A percentile compares a stretch with the other conserved stretches of the same genome.
These are phyloP conservation scores for Drosophila nigricruria DNA, from an alignment of 2,888 invertebrate genomes.

Conservation along the genomic window DNA sequence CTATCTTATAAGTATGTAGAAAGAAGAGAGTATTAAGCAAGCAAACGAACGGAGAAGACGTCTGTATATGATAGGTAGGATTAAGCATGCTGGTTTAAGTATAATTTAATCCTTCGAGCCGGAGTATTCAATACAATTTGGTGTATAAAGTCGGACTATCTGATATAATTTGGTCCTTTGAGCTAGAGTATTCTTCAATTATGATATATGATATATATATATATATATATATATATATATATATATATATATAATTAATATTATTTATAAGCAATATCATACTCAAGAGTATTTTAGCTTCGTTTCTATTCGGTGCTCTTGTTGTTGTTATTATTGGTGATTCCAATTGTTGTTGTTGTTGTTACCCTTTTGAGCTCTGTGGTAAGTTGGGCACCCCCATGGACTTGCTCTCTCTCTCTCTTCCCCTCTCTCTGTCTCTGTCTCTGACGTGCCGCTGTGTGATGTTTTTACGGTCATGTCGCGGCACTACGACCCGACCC, in stretches of 20 bases:
- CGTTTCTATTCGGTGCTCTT: neutral
- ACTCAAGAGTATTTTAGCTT: neutral
- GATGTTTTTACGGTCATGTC: slow-evolving; percentile 76
- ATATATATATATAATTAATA: neutral
- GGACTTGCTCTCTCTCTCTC: slow-evolving; percentile 37
- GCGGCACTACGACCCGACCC: slow-evolving; percentile 23
- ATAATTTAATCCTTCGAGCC: too few relatives aligned
- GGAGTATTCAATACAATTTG: too few relatives aligned
- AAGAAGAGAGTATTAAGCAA: too few relatives aligned
- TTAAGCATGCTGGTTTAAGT: too few relatives aligned
- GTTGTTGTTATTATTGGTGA: slow-evolving; percentile 42
- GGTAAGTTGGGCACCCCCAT: slow-evolving; percentile 63
- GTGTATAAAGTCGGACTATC: too few relatives aligned
- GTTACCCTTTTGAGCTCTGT: slow-evolving; percentile 47
- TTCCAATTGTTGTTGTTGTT: slow-evolving; percentile 46
- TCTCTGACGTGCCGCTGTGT: slow-evolving; percentile 60
- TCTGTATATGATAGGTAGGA: too few relatives aligned
- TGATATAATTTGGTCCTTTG: too few relatives aligned
- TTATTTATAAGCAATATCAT: neutral
- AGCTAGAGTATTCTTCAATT: too few relatives aligned
- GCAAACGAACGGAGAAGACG: too few relatives aligned
- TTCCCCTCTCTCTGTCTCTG: slow-evolving; percentile 4
- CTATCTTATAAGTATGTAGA: too few relatives aligned
- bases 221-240: too few relatives aligned
- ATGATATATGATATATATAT: too few relatives aligned